Percentiles rank a stretch among this genome's conserved stretches.
phyloP scores from a whole-genome alignment of 2,888 invertebrate species.

The Sarcophaga carnaria region DNA sequence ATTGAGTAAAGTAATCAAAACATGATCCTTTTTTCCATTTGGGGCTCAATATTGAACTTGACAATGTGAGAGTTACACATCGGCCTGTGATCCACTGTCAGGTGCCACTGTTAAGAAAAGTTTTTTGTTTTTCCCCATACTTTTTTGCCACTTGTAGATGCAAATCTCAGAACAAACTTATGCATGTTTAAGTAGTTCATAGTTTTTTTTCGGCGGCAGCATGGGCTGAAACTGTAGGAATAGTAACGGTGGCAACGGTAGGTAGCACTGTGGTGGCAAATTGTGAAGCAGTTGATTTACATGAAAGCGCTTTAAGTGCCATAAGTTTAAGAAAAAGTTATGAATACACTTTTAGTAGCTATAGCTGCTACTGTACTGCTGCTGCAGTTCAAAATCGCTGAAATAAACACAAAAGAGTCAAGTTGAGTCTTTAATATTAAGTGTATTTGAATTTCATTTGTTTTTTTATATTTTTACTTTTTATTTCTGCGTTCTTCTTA shows the following conservation, averaged over 20 bases:
- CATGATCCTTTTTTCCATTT: background rate
- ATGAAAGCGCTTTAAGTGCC: constrained; percentile 66
- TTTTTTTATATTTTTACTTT: background rate
- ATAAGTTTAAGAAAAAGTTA: constrained; percentile 63
- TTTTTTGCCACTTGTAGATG: constrained; percentile 71
- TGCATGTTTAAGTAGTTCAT: constrained; percentile 72
- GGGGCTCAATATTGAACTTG: constrained; percentile 20
- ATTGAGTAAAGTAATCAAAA: background rate
- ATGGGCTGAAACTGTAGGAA: constrained; percentile 8
- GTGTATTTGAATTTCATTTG: constrained; percentile 39
- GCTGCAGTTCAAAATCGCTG: constrained; percentile 15
- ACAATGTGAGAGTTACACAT: constrained; percentile 6
- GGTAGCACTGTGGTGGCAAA: background rate
- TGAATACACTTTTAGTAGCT: constrained; percentile 35
- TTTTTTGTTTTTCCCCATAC: constrained; percentile 39
- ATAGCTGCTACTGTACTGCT: too few relatives aligned
- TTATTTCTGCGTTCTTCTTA: background rate
- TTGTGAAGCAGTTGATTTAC: constrained; percentile 70
- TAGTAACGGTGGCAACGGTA: background rate
- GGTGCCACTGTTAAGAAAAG: constrained; percentile 50
- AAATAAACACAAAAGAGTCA: constrained; percentile 48
- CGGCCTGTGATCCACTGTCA: constrained; percentile 36
- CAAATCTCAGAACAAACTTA: constrained; percentile 72
- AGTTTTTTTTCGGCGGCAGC: constrained; percentile 42
- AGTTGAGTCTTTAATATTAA: constrained; percentile 49